A percentile compares a stretch with the other conserved stretches of the same genome.
These are phyloP conservation scores for Drosophila peninsularis DNA, from an alignment of 2,888 invertebrate genomes.

Conservation along the genomic window DNA sequence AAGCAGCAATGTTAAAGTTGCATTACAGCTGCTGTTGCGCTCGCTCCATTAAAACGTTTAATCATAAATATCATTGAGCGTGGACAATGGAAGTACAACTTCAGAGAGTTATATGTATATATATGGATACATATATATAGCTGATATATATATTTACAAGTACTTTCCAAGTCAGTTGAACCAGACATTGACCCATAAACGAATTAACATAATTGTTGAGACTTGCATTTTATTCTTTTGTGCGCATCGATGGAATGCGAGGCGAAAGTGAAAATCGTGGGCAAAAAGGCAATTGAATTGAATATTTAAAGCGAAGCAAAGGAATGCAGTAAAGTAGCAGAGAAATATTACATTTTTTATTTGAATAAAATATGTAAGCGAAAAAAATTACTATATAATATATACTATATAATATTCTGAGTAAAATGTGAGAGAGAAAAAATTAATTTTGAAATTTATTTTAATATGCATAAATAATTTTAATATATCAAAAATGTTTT, in stretches of 20 bases:
- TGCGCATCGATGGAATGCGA: conserved; percentile 41
- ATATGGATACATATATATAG: background rate
- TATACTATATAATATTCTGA: no score
- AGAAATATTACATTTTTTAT: background rate
- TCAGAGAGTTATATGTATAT: background rate
- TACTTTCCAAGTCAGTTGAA: conserved; percentile 18
- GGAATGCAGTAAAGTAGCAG: background rate
- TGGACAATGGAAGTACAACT: conserved; percentile 30
- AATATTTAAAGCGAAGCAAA: background rate
- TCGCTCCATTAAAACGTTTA: conserved; percentile 24
- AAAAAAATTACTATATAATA: background rate
- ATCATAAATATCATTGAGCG: conserved; percentile 51
- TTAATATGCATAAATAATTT: no score
- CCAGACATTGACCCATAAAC: conserved; percentile 68
- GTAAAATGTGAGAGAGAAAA: no score
- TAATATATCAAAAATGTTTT: no score
- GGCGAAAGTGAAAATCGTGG: conserved; percentile 19
- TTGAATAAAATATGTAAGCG: background rate
- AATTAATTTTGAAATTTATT: no score
- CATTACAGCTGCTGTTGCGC: conserved; percentile 19
- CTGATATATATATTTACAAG: conserved; percentile 4
- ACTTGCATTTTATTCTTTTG: conserved; percentile 58
- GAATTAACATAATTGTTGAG: conserved; percentile 75
- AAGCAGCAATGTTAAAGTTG: conserved; percentile 17
- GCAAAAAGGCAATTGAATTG: background rate